Conservation (phyloP, 92 coral and sea anemone species). For the Heliopora coerulea region DNA sequence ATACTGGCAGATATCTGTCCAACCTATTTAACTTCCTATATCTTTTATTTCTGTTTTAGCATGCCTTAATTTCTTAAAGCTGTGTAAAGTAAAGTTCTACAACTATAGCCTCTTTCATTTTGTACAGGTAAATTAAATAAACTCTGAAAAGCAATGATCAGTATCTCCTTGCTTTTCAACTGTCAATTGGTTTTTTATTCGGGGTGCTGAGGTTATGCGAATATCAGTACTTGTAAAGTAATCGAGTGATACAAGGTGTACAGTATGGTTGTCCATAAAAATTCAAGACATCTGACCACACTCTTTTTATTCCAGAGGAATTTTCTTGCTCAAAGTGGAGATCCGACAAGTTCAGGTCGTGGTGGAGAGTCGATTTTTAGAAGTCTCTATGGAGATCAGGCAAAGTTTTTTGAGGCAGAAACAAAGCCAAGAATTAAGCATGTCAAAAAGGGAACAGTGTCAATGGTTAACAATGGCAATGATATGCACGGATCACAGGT, state of each 20-base stretch:
- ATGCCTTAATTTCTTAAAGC: constrained; percentile 82
- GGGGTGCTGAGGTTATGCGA: no score
- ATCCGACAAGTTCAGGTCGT: constrained; percentile 84
- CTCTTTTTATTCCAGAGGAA: constrained; percentile 58
- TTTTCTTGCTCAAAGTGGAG: constrained; percentile 98
- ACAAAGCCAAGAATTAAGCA: constrained; percentile 89
- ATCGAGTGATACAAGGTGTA: no score
- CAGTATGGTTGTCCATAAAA: no score
- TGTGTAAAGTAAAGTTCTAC: constrained; percentile 93
- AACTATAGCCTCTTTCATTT: constrained; percentile 89
- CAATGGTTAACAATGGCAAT: constrained; percentile 97
- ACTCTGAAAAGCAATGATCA: neutral
- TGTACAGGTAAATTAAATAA: constrained; percentile 70
- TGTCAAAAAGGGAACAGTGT: constrained; percentile 82
- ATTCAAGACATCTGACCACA: neutral
- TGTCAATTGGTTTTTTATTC: neutral
- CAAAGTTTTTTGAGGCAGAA: constrained; percentile 90
- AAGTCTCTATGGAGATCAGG: constrained; percentile 93
- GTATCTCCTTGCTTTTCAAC: neutral
- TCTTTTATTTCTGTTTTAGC: constrained; percentile 56
- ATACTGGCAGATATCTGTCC: neutral
- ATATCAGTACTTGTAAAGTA: no score
- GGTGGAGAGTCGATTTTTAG: constrained; percentile 94
- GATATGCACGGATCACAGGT: constrained; percentile 99
- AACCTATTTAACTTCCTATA: constrained; percentile 4